These are phyloP conservation scores for Calvadosia cruxmelitensis DNA, from an alignment of 30 jellyfish, hydroid and myxozoan species.

Conservation along the genomic window DNA sequence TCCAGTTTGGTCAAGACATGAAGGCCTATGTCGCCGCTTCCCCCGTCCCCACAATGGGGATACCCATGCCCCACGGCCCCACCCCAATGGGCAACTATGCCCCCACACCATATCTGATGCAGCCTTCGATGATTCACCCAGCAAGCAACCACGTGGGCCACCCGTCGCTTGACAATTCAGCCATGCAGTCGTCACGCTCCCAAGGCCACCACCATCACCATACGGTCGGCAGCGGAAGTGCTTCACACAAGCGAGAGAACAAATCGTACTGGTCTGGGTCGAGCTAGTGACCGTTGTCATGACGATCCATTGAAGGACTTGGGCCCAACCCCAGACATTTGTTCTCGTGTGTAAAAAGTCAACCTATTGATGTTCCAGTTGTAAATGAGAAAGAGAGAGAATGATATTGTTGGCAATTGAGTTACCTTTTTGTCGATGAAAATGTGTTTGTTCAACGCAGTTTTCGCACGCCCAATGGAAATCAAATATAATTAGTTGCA, in stretches of 20 bases:
- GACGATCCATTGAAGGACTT: too few relatives aligned
- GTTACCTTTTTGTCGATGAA: too few relatives aligned
- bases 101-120: conserved; percentile 37
- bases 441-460: too few relatives aligned
- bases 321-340: too few relatives aligned
- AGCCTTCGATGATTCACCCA: conserved; percentile 41
- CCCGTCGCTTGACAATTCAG: conserved; percentile 29
- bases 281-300: too few relatives aligned
- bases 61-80: conserved; percentile 51
- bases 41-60: conserved; percentile 58
- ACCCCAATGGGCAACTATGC: conserved; percentile 49
- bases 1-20: conserved; percentile 44
- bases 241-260: background rate
- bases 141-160: conserved; percentile 44
- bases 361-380: too few relatives aligned
- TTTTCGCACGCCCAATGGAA: too few relatives aligned
- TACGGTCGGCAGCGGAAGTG: background rate
- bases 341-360: too few relatives aligned
- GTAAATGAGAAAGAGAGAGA: too few relatives aligned
- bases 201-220: background rate
- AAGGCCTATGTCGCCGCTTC: conserved; percentile 37
- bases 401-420: too few relatives aligned
- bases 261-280: background rate
- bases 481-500: too few relatives aligned
- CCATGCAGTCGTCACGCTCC: background rate